These are phyloP conservation scores for Sphinx pinastri DNA, from an alignment of 2,888 invertebrate genomes.

Conservation along the genomic window DNA sequence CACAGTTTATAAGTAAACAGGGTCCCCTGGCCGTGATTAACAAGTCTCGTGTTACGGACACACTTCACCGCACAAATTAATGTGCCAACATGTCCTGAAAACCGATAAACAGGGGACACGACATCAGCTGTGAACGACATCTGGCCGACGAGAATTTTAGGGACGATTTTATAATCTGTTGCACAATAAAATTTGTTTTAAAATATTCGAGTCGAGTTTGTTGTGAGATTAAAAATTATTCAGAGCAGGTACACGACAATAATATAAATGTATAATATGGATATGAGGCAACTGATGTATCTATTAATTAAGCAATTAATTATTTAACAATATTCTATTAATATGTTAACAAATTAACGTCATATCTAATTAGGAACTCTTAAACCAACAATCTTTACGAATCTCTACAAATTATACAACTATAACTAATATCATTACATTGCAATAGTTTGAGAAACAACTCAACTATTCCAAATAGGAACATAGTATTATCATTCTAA, in stretches of 20 bases:
- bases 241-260: too few relatives aligned
- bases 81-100: constrained; percentile 36
- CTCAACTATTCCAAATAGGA: not conserved
- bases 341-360: too few relatives aligned
- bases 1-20: constrained; percentile 38
- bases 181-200: not conserved
- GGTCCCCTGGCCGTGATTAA: constrained; percentile 41
- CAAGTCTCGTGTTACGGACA: constrained; percentile 38
- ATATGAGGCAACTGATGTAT: too few relatives aligned
- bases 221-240: too few relatives aligned
- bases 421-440: too few relatives aligned
- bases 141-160: constrained; percentile 25
- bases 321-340: not conserved
- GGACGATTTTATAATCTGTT: not conserved
- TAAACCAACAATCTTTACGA: too few relatives aligned
- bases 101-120: constrained; percentile 25
- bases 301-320: too few relatives aligned
- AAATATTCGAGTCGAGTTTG: not conserved
- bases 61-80: constrained; percentile 42
- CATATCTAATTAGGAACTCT: too few relatives aligned
- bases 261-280: too few relatives aligned
- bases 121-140: constrained; percentile 31
- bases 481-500: constrained; percentile 38
- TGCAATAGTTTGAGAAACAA: not conserved
- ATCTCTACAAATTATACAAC: too few relatives aligned